A percentile compares a stretch with the other conserved stretches of the same genome.
Conservation (phyloP, 2,888 invertebrate species). For the Prenolepis imparis region DNA sequence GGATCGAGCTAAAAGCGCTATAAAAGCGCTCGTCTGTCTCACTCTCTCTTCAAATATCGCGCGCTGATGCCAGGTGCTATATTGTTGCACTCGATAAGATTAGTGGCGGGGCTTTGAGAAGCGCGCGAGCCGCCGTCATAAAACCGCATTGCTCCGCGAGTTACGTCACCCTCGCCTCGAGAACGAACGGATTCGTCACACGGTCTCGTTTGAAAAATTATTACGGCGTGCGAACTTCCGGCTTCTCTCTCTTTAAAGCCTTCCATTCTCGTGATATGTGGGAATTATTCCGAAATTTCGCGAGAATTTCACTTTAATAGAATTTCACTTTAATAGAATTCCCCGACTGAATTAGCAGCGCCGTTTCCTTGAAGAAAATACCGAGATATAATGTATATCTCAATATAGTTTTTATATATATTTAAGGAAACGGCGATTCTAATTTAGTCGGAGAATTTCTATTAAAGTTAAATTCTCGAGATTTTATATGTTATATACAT, state of each 20-base stretch:
- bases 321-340: background rate
- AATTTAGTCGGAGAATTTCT: no score
- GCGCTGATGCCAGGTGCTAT: constrained; percentile 70
- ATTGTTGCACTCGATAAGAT: constrained; percentile 67
- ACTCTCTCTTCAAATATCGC: constrained; percentile 64
- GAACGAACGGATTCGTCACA: constrained; percentile 32
- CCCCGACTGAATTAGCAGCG: background rate
- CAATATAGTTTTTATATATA: background rate
- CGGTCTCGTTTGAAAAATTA: background rate
- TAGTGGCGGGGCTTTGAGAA: constrained; percentile 64
- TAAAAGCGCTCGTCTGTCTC: constrained; percentile 62
- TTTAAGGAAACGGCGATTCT: background rate
- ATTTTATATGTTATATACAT: background rate
- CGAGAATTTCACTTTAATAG: background rate
- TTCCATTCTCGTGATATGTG: background rate
- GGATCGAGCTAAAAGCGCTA: constrained; percentile 63
- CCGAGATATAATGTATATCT: background rate
- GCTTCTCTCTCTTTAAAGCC: background rate
- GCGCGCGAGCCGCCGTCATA: constrained; percentile 31
- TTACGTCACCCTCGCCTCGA: background rate
- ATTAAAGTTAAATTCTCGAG: background rate
- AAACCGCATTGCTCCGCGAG: constrained; percentile 33
- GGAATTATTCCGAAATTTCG: constrained; percentile 1
- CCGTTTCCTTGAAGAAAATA: background rate
- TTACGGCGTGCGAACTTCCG: background rate